Conservation (phyloP, 2,888 invertebrate species). For the Oxyteleia sp. region DNA sequence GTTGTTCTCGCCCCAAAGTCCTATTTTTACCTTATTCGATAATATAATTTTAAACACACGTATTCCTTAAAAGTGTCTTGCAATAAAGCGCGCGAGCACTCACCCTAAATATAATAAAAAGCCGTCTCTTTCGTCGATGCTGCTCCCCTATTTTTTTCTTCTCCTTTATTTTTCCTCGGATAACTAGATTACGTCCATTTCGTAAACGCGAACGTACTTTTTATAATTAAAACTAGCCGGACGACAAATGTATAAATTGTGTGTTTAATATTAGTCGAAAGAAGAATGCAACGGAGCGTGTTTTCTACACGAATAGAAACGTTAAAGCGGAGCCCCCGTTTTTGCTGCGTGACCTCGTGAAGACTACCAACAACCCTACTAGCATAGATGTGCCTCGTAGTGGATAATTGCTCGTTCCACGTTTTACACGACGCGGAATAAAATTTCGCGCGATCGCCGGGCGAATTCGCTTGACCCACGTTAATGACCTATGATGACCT, state of each 20-base stretch:
- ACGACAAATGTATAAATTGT: background rate
- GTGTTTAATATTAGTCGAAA: constrained; percentile 13
- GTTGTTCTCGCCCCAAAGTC: background rate
- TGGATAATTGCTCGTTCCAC: constrained; percentile 47
- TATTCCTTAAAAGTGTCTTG: background rate
- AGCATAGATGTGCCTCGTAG: constrained; percentile 43
- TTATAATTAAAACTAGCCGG: background rate
- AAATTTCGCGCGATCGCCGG: constrained; percentile 11
- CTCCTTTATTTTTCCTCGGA: too few species aligned
- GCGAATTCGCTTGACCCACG: background rate
- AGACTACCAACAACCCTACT: constrained; percentile 48
- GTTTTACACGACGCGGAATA: constrained; percentile 14
- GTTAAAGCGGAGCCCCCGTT: constrained; percentile 31
- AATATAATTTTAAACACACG: constrained; percentile 2
- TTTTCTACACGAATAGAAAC: constrained; percentile 33
- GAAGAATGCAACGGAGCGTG: constrained; percentile 8
- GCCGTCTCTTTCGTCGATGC: background rate
- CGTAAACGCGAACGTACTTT: background rate
- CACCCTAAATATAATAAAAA: background rate
- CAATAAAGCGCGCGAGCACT: too few species aligned
- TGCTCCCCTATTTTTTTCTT: background rate
- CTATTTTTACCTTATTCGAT: background rate
- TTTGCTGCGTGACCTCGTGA: constrained; percentile 43
- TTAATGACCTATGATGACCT: constrained; percentile 7
- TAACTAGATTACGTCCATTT: background rate